Evolutionary conservation across 2,113 vertebrate species (phyloP).

Genomic region (Mobula hypostoma): DNA sequence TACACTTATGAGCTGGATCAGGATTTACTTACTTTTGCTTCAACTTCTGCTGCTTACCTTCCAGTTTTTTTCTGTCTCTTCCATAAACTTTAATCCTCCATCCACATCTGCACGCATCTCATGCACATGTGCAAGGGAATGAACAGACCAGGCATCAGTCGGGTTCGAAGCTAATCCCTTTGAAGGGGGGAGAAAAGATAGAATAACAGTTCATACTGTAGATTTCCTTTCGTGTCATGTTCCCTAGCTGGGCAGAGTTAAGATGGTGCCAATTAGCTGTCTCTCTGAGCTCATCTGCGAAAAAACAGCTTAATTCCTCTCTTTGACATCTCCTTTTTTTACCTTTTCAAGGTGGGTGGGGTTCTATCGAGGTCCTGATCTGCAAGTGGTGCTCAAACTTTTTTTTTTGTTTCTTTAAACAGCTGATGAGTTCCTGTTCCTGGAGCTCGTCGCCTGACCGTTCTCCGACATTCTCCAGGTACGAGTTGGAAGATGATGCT

Average conservation of each 20-base stretch:
- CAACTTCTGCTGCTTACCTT: constrained; percentile 56
- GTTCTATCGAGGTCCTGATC: too few relatives aligned
- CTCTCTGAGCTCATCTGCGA: too few relatives aligned
- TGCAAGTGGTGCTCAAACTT: too few relatives aligned
- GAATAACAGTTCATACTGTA: neutral
- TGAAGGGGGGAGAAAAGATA: accelerated
- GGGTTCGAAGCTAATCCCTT: constrained; percentile 71
- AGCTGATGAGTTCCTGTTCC: too few relatives aligned
- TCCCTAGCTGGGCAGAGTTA: neutral
- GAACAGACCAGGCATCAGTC: constrained; percentile 76
- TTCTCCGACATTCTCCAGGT: too few relatives aligned
- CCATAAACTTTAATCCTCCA: constrained; percentile 77
- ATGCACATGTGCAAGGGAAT: constrained; percentile 78
- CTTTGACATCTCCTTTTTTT: too few relatives aligned
- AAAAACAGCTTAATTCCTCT: too few relatives aligned
- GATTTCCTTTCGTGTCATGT: neutral
- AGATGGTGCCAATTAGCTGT: too few relatives aligned
- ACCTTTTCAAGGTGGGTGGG: too few relatives aligned
- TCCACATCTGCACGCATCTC: constrained; percentile 83
- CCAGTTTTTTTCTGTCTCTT: constrained; percentile 73
- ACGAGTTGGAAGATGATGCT: too few relatives aligned
- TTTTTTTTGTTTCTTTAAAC: too few relatives aligned
- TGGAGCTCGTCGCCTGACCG: too few relatives aligned
- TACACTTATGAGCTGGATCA: neutral
- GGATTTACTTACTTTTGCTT: neutral